A percentile compares a stretch with the other conserved stretches of the same genome.
These are phyloP conservation scores for Microctonus brassicae DNA, from an alignment of 2,888 invertebrate genomes.

Conservation along the genomic window DNA sequence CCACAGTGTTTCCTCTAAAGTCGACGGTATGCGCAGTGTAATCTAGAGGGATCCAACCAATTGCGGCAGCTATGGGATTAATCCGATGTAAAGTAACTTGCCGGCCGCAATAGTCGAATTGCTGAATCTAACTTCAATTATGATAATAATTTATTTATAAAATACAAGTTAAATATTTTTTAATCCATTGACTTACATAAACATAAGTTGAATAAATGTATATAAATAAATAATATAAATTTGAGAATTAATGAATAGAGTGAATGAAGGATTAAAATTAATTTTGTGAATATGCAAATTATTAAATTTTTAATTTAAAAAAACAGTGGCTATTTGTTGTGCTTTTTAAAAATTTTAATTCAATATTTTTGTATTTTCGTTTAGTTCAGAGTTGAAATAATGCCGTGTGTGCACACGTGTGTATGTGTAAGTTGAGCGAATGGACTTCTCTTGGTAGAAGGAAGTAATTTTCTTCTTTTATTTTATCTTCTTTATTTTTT, in stretches of 20 bases:
- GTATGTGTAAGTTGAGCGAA: not conserved
- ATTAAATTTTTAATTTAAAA: not conserved
- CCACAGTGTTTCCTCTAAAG: slow-evolving; percentile 9
- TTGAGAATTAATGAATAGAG: not conserved
- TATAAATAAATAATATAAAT: not conserved
- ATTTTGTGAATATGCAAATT: not conserved
- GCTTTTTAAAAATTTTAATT: too few species aligned
- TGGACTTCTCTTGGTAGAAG: not conserved
- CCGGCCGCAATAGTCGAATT: slow-evolving; percentile 15
- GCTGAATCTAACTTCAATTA: slow-evolving; percentile 30
- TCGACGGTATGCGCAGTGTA: slow-evolving; percentile 17
- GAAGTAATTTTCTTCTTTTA: not conserved
- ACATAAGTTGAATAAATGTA: too few species aligned
- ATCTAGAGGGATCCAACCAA: slow-evolving; percentile 31
- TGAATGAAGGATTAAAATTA: not conserved
- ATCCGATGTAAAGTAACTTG: slow-evolving; percentile 27
- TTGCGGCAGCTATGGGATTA: slow-evolving; percentile 27
- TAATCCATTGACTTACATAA: not conserved
- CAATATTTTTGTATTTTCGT: too few species aligned
- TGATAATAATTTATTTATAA: slow-evolving; percentile 23
- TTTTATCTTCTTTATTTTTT: not conserved
- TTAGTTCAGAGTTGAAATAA: too few species aligned
- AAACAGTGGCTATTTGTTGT: too few species aligned
- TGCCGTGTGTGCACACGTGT: too few species aligned
- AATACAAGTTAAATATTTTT: not conserved